Conservation (phyloP, 2,113 vertebrate genomes). For the Poeciliopsis turrubarensis region DNA sequence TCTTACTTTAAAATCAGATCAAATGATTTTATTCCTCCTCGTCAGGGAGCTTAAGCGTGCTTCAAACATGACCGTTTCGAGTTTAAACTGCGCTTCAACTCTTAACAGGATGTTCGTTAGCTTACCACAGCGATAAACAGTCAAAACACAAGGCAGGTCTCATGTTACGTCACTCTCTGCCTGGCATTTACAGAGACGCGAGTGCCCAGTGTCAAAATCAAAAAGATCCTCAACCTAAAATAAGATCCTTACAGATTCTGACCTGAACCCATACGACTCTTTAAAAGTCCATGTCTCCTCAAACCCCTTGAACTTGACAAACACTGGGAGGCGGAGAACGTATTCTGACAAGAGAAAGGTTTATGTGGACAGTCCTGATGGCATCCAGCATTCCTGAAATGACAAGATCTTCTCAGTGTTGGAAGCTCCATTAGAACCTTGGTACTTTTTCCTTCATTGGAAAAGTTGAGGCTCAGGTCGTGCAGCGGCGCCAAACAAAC, state of each 20-base stretch:
- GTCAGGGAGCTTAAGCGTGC: not conserved
- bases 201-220: not conserved
- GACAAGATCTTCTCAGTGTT: no score
- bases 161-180: not conserved
- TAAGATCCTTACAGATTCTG: not conserved
- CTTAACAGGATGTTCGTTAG: no score
- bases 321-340: not conserved
- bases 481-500: no score
- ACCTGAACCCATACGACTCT: not conserved
- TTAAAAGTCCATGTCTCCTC: not conserved
- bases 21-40: not conserved
- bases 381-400: not conserved
- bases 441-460: no score
- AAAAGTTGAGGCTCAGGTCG: no score
- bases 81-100: no score
- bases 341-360: no score
- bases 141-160: not conserved
- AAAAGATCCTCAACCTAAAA: not conserved
- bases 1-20: not conserved
- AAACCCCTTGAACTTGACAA: no score
- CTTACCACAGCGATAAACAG: no score
- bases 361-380: no score
- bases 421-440: no score
- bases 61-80: not conserved
- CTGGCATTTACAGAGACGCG: not conserved